Evolutionary conservation across 2,888 invertebrate species (phyloP).

Genomic region (Tortricodes alternella): DNA sequence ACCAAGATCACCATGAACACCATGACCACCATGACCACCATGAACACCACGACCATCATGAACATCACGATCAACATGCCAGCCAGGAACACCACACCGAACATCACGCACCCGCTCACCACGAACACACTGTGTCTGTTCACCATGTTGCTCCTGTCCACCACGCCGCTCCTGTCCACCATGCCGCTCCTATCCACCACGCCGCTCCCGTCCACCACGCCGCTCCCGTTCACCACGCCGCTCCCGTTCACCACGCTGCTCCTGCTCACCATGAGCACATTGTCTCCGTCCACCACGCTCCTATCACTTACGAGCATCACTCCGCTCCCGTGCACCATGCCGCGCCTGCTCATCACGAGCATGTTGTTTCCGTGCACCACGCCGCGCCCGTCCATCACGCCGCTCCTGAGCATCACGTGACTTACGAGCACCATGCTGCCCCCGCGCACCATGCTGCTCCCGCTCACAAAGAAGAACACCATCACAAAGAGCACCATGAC

Average conservation of each 20-base stretch:
- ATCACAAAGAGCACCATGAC: slow-evolving; percentile 21
- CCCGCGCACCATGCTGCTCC: slow-evolving; percentile 10
- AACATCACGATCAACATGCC: not conserved
- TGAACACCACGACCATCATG: not conserved
- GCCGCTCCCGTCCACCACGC: slow-evolving; percentile 30
- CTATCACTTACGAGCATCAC: too few species aligned
- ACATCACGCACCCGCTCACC: not conserved
- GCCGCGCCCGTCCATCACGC: slow-evolving; percentile 35
- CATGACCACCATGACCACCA: not conserved
- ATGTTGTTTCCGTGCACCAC: slow-evolving; percentile 28
- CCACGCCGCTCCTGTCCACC: slow-evolving; percentile 29
- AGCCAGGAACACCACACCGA: not conserved
- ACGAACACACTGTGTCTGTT: slow-evolving; percentile 13
- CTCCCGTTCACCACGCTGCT: slow-evolving; percentile 34
- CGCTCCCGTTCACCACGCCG: slow-evolving; percentile 31
- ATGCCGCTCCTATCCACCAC: slow-evolving; percentile 14
- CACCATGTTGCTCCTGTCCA: too few species aligned
- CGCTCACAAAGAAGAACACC: slow-evolving; percentile 15
- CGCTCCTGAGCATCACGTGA: slow-evolving; percentile 34
- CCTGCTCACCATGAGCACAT: slow-evolving; percentile 33
- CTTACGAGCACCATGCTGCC: slow-evolving; percentile 13
- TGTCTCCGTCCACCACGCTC: slow-evolving; percentile 8
- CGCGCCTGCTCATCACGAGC: slow-evolving; percentile 28
- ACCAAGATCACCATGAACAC: slow-evolving; percentile 8
- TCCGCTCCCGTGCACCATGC: slow-evolving; percentile 30